A percentile compares a stretch with the other conserved stretches of the same genome.
Conservation (phyloP, 1,140 invertebrate genomes). For the Drosophila lacteicornis region DNA sequence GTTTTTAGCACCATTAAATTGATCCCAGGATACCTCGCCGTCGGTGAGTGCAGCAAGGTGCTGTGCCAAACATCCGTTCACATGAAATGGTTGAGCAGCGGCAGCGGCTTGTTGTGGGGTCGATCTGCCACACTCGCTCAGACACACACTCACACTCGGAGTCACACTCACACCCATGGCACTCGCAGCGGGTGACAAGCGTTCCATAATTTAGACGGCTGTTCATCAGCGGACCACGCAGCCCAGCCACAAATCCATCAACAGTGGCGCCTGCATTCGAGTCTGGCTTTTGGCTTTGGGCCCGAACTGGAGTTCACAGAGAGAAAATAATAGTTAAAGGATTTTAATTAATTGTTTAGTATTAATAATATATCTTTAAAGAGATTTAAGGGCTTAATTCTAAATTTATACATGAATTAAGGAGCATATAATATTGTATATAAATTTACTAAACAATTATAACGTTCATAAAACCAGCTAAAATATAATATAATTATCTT, state of each 20-base stretch:
- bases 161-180: conserved; percentile 40
- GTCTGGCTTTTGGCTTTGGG: conserved; percentile 31
- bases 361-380: background rate
- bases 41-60: background rate
- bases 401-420: no score
- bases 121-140: conserved; percentile 22
- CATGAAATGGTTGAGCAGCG: conserved; percentile 23
- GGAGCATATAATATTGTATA: no score
- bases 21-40: conserved; percentile 4
- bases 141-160: conserved; percentile 22
- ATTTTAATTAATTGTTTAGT: no score
- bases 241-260: conserved; percentile 78
- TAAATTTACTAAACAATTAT: no score
- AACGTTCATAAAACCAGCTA: no score
- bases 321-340: background rate
- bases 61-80: conserved; percentile 14
- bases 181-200: conserved; percentile 82
- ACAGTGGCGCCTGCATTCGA: conserved; percentile 77
- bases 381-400: no score
- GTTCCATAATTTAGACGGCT: conserved; percentile 81
- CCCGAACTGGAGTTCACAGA: conserved; percentile 5
- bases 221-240: conserved; percentile 65
- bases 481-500: no score
- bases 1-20: background rate
- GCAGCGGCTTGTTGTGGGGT: conserved; percentile 43